Conservation (phyloP, 2,797 vertebrate genomes). For the Somateria mollissima region DNA sequence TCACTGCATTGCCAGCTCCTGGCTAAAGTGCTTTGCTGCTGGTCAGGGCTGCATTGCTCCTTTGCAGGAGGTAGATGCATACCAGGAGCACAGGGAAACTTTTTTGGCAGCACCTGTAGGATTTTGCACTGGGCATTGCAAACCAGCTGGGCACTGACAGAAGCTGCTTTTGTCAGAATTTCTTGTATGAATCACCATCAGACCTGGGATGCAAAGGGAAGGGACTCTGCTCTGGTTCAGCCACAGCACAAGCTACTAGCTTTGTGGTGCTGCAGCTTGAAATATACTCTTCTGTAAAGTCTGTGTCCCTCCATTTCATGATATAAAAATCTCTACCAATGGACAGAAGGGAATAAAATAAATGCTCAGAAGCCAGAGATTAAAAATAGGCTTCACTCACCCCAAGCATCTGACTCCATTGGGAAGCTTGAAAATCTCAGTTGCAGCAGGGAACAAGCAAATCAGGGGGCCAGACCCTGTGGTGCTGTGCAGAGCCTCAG, state of each 20-base stretch:
- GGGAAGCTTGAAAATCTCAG: neutral
- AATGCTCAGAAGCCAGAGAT: neutral
- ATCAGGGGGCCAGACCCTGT: neutral
- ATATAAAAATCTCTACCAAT: neutral
- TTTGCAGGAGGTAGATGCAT: neutral
- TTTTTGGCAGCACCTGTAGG: neutral
- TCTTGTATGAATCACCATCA: neutral
- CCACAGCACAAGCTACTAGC: neutral
- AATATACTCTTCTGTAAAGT: neutral
- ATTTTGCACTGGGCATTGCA: neutral
- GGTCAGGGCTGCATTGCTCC: neutral
- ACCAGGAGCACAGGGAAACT: neutral
- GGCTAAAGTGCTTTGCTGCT: neutral
- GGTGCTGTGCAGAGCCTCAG: neutral
- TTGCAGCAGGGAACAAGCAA: neutral
- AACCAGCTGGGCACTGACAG: neutral
- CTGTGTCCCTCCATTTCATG: neutral
- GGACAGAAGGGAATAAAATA: neutral
- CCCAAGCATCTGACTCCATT: neutral
- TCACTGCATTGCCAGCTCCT: neutral
- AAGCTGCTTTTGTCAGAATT: too few species aligned
- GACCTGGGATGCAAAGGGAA: neutral
- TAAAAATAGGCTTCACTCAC: neutral
- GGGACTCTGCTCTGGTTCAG: neutral
- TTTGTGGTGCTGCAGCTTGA: neutral